Percentiles rank a stretch among this genome's conserved stretches.
Evolutionary conservation across 2,888 invertebrate species (phyloP).

Genomic region (Dryocosmus kuriphilus): DNA sequence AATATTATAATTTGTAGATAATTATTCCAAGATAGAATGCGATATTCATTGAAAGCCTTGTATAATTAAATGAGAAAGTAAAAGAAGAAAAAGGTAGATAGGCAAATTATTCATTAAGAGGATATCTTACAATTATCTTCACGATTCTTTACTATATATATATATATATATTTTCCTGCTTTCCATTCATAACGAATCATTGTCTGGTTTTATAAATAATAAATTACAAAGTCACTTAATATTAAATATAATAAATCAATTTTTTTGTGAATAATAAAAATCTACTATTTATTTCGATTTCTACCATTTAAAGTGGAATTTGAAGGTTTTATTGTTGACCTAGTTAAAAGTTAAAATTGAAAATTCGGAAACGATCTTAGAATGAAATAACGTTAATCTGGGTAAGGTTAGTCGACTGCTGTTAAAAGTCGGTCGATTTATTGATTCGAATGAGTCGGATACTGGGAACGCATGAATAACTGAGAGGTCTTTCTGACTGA

Average conservation of each 20-base stretch:
- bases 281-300: neutral
- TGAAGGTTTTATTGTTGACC: neutral
- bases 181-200: neutral
- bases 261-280: too few relatives aligned
- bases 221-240: neutral
- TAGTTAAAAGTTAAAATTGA: neutral
- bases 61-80: conserved; percentile 63
- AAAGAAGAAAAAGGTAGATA: conserved; percentile 76
- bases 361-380: neutral
- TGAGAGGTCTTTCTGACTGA: conserved; percentile 67
- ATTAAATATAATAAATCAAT: neutral
- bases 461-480: conserved; percentile 73
- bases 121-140: conserved; percentile 1
- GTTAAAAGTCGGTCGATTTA: conserved; percentile 67
- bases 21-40: neutral
- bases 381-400: neutral
- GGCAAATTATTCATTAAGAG: neutral
- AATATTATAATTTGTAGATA: neutral
- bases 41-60: neutral
- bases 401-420: conserved; percentile 52
- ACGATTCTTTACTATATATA: too few relatives aligned
- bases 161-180: neutral
- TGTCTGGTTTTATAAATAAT: neutral
- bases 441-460: conserved; percentile 70
- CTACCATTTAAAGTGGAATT: neutral